phyloP scores from a whole-genome alignment of 2,113 vertebrate species.

The Zeus faber region DNA sequence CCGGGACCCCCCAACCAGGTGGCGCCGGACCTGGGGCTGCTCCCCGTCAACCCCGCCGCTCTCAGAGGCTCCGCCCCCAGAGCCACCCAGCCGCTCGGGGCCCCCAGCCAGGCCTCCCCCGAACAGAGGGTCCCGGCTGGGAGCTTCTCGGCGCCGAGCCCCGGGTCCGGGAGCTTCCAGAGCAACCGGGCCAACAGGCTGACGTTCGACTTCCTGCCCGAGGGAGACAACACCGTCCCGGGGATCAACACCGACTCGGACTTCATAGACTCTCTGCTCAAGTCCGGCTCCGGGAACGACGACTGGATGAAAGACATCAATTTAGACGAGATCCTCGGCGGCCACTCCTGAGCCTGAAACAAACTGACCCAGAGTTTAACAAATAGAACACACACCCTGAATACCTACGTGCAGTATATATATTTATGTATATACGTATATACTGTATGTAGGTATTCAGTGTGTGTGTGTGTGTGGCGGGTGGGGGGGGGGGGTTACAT shows the following conservation, averaged over 20 bases:
- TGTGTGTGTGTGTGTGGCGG: no score
- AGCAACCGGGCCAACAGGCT: conserved; percentile 78
- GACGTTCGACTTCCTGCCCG: conserved; percentile 92
- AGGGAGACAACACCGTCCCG: conserved; percentile 87
- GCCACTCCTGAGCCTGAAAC: conserved; percentile 77
- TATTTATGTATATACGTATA: no score
- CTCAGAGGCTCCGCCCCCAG: conserved; percentile 77
- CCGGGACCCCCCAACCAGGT: conserved; percentile 81
- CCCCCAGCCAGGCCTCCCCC: conserved; percentile 79
- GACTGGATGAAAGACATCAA: conserved; percentile 99
- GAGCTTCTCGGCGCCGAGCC: conserved; percentile 75
- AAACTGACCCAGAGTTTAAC: conserved; percentile 21
- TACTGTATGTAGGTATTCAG: no score
- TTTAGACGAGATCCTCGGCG: conserved; percentile 94
- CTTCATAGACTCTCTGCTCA: conserved; percentile 95
- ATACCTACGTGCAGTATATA: no score
- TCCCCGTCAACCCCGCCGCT: conserved; percentile 73
- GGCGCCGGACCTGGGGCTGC: conserved; percentile 79
- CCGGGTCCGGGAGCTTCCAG: conserved; percentile 76
- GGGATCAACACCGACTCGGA: conserved; percentile 91
- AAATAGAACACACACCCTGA: no score
- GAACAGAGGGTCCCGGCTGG: conserved; percentile 74
- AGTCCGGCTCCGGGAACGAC: conserved; percentile 91
- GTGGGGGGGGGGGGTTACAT: conserved; percentile 30
- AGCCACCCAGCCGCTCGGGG: conserved; percentile 76